These are phyloP conservation scores for Hofmannophila pseudospretella DNA, from an alignment of 2,888 invertebrate genomes.

Conservation along the genomic window DNA sequence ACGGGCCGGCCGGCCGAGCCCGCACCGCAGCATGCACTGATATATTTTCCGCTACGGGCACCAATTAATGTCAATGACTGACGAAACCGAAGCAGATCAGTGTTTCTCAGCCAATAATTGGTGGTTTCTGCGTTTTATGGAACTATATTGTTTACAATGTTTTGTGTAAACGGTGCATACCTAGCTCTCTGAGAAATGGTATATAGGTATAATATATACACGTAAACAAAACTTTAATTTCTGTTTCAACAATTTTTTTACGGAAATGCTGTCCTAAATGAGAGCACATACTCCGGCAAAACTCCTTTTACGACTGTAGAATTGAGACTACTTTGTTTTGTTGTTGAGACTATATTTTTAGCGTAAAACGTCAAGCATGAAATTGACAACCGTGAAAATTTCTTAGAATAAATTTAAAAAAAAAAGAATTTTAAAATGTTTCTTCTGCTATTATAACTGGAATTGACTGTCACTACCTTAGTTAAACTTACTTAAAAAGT, in stretches of 20 bases:
- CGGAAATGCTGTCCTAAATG: no score
- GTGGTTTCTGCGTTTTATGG: slow-evolving; percentile 32
- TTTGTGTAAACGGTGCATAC: neutral
- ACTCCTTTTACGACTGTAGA: no score
- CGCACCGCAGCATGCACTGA: slow-evolving; percentile 57
- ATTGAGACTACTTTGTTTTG: neutral
- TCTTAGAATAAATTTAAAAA: neutral
- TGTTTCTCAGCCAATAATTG: slow-evolving; percentile 48
- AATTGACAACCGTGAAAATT: neutral
- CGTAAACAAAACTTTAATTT: no score
- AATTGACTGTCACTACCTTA: neutral
- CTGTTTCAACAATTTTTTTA: no score
- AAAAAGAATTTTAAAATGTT: neutral
- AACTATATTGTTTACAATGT: slow-evolving; percentile 21
- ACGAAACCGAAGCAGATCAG: slow-evolving; percentile 59
- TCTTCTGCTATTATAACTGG: neutral
- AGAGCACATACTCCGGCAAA: no score
- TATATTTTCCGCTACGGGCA: slow-evolving; percentile 51
- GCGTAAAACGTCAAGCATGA: neutral
- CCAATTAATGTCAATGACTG: slow-evolving; percentile 68
- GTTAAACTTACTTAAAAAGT: no score
- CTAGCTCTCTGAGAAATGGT: no score
- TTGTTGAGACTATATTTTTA: no score
- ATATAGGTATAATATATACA: no score
- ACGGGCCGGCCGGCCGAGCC: slow-evolving; percentile 21